These are phyloP conservation scores for Sigmodon hispidus DNA, from an alignment of 2,113 vertebrate species.

Conservation along the genomic window DNA sequence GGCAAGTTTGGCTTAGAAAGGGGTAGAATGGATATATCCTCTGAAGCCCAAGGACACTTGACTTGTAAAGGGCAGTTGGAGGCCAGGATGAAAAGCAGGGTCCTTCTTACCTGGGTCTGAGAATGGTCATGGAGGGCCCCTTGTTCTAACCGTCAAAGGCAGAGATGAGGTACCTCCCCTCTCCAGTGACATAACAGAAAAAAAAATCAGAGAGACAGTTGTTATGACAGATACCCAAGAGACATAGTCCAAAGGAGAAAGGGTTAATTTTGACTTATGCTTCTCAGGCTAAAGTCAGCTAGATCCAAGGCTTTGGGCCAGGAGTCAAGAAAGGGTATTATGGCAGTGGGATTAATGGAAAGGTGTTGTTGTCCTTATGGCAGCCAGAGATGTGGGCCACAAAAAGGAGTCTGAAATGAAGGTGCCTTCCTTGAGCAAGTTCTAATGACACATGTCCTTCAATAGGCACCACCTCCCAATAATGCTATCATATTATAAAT, in stretches of 20 bases:
- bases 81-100: background rate
- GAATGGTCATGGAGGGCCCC: background rate
- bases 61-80: background rate
- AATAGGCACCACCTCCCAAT: too few species aligned
- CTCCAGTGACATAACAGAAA: background rate
- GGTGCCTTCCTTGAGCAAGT: background rate
- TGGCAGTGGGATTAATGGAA: too few species aligned
- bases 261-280: background rate
- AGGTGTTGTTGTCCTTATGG: background rate
- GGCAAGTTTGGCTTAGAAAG: too few species aligned
- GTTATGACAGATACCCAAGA: too few species aligned
- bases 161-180: background rate
- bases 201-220: background rate
- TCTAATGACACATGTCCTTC: background rate
- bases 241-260: background rate
- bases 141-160: background rate
- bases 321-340: background rate
- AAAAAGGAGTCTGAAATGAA: background rate
- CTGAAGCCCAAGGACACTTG: too few species aligned
- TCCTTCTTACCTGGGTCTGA: background rate
- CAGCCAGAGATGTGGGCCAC: background rate
- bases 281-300: background rate
- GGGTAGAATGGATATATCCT: too few species aligned
- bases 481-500: background rate
- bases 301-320: too few species aligned